Evolutionary conservation across 1,140 invertebrate genomes (phyloP).

Genomic region (Brachionus manjavacas): DNA sequence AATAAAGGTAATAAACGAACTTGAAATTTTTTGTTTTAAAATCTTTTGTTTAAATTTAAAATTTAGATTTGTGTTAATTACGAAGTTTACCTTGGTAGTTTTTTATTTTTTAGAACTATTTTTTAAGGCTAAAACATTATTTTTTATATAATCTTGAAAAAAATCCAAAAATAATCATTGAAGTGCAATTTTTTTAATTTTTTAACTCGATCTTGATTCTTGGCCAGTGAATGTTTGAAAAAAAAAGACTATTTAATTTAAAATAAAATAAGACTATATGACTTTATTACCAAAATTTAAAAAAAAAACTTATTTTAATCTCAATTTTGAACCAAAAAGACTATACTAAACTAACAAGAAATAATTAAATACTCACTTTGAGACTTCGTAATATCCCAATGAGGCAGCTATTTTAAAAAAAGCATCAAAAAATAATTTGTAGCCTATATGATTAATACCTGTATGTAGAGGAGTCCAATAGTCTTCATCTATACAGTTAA

Average conservation of each 20-base stretch:
- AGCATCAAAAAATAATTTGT: not conserved
- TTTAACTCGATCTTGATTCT: not conserved
- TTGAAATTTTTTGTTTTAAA: not conserved
- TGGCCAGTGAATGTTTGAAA: not conserved
- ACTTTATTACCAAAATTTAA: not conserved
- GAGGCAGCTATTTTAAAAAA: slow-evolving; percentile 22
- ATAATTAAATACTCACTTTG: not conserved
- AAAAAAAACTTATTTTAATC: not conserved
- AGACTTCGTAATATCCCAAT: not conserved
- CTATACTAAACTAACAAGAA: not conserved
- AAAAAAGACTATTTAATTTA: not conserved
- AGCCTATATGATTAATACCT: slow-evolving; percentile 29
- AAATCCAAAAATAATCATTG: too few relatives aligned
- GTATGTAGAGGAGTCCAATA: slow-evolving; percentile 68
- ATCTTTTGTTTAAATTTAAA: not conserved
- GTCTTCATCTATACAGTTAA: slow-evolving; percentile 86
- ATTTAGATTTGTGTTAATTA: not conserved
- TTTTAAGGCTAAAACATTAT: too few relatives aligned
- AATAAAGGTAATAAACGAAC: not conserved
- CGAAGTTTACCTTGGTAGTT: not conserved
- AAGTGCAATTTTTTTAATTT: not conserved
- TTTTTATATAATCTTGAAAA: too few relatives aligned
- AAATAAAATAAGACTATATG: too few relatives aligned
- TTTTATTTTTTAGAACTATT: not conserved
- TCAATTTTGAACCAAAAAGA: too few relatives aligned